phyloP scores from a whole-genome alignment of 35 echinoderm and acorn worm species.

The Diadema setosum region DNA sequence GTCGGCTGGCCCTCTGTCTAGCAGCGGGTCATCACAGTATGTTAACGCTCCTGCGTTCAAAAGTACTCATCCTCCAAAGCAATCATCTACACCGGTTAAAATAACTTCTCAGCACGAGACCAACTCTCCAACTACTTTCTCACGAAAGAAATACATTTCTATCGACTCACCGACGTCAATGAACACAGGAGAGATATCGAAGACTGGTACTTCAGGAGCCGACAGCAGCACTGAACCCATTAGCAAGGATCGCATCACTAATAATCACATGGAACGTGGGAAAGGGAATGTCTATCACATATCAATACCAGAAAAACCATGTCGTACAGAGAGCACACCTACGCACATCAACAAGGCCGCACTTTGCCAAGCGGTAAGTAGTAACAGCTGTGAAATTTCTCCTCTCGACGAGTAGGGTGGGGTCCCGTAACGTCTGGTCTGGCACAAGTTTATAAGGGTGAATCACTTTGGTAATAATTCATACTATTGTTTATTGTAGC shows the following conservation, averaged over 20 bases:
- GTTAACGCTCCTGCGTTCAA: constrained; percentile 2
- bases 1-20: background rate
- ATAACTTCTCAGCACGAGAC: background rate
- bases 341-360: background rate
- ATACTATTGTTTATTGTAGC: too few relatives aligned
- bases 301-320: constrained; percentile 1
- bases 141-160: background rate
- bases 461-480: too few relatives aligned
- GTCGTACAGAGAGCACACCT: background rate
- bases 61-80: background rate
- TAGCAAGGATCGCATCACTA: too few relatives aligned
- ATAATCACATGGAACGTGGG: too few relatives aligned
- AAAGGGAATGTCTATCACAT: background rate
- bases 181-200: background rate
- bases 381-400: too few relatives aligned
- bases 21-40: background rate
- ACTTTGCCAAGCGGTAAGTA: constrained; percentile 10
- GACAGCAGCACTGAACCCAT: too few relatives aligned
- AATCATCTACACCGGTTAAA: background rate
- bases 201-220: background rate
- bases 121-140: background rate
- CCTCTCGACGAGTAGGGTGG: too few relatives aligned
- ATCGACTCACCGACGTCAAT: background rate
- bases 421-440: too few relatives aligned
- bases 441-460: too few relatives aligned